A percentile compares a stretch with the other conserved stretches of the same genome.
Evolutionary conservation across 2,797 vertebrate genomes (phyloP).

Genomic region (Champsocephalus esox): DNA sequence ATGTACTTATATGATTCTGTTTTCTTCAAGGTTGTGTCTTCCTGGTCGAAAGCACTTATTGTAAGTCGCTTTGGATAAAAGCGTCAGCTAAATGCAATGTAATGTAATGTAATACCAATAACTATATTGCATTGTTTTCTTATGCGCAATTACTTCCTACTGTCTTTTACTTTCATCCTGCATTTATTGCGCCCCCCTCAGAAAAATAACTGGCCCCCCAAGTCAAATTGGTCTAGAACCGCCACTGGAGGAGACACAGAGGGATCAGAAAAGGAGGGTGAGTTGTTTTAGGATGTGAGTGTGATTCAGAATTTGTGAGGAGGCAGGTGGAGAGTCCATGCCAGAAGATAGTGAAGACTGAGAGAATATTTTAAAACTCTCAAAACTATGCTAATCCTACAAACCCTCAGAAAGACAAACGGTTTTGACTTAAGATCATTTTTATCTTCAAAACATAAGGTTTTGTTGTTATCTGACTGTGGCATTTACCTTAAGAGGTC

Average conservation of each 20-base stretch:
- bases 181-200: too few relatives aligned
- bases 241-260: background rate
- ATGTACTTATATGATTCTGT: too few relatives aligned
- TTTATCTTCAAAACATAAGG: background rate
- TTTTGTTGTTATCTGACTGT: background rate
- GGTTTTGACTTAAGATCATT: background rate
- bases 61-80: too few relatives aligned
- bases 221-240: too few relatives aligned
- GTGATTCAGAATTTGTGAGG: conserved; percentile 34
- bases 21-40: too few relatives aligned
- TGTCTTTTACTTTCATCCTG: too few relatives aligned
- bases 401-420: background rate
- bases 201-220: too few relatives aligned
- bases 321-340: background rate
- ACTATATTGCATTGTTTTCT: too few relatives aligned
- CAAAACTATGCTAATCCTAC: background rate
- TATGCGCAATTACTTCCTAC: too few relatives aligned
- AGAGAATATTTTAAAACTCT: conserved; percentile 36
- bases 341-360: background rate
- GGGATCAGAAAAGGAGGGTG: conserved; percentile 19
- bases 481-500: background rate
- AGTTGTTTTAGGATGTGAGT: conserved; percentile 20
- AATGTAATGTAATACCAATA: too few relatives aligned
- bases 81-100: too few relatives aligned
- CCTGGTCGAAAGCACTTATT: too few relatives aligned